Evolutionary conservation across 2,113 vertebrate genomes (phyloP).

Genomic region (Ramphastos sulfuratus): DNA sequence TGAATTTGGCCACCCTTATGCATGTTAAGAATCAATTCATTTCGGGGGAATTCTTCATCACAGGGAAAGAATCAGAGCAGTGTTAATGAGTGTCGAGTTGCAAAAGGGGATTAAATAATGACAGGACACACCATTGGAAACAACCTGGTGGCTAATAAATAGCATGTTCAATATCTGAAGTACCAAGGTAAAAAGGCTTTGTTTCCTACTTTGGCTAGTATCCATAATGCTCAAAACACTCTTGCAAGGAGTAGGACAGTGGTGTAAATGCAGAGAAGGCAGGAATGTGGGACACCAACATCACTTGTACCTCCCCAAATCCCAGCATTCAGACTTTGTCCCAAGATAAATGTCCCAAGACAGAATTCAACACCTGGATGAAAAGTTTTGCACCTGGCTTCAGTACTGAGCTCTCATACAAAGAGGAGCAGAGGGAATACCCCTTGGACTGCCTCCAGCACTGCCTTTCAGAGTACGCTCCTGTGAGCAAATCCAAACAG

Average conservation of each 20-base stretch:
- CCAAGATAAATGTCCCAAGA: slow-evolving; percentile 6
- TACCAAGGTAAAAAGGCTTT: neutral
- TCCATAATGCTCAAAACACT: neutral
- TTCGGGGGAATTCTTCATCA: neutral
- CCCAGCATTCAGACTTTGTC: neutral
- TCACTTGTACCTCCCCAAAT: neutral
- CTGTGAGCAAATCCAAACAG: neutral
- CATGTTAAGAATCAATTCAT: neutral
- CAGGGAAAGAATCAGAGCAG: neutral
- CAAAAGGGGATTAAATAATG: neutral
- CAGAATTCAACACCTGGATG: slow-evolving; percentile 8
- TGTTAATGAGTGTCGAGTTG: neutral
- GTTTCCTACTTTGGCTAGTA: neutral
- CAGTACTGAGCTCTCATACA: accelerated
- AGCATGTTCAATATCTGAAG: neutral
- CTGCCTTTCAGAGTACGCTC: neutral
- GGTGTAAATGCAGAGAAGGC: neutral
- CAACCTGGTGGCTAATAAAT: neutral
- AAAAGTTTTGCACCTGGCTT: slow-evolving; percentile 18
- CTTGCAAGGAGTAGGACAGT: neutral
- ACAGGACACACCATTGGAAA: neutral
- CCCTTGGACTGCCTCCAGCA: neutral
- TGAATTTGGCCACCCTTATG: neutral
- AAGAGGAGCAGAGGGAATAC: neutral
- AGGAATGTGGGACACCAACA: neutral